Evolutionary conservation across 2,888 invertebrate genomes (phyloP), one percentile per base, ranked within the genome.

Genomic region (Brachyopa scutellaris): DNA sequence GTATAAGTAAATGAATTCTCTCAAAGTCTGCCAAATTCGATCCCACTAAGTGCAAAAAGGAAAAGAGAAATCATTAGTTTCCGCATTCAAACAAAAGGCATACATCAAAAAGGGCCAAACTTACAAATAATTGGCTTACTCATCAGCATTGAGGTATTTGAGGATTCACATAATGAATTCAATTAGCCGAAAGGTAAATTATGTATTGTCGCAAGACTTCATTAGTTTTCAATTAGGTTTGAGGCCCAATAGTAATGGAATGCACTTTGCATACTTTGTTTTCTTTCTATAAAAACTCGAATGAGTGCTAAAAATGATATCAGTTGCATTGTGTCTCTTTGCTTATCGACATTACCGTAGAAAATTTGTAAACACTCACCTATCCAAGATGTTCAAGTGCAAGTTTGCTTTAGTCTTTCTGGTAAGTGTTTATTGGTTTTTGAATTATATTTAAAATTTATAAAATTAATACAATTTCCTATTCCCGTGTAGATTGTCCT

Each of bases 191-290:
- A 57, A 31, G 9, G 23, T 26, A 17, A 47, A 31, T 29, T 31
- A n/a, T n/a, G n/a, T n/a, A 29, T 26, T 55, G 8, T 72, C 21
- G 45, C 13, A 66, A 64, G 73, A 66, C 36, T 19, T 59, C 62
- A 80, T 80, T 80, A 69, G 36, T 51, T 74, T 69, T 21, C 62
- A 64, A 80, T 80, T 74, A 80, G 61, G 4, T 26, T 11, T 0
- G 7, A 15, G 33, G 36, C 40, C 8, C 40, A 53, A 29, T 29
- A 55, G n/a, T 17, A 42, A 11, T 55, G 33, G 55, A 42, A 57
- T 64, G 49, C 36, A 23, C 15, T 21, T 5, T 1, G 11, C 9
- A 8, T 21, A 6, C 66, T 15, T 0, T 45, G 9, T 7, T 9
- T 11, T 70, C 21, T 33, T 15, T 3, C 47, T 74, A 80, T 80